Evolutionary conservation across 2,797 vertebrate species (phyloP).

Genomic region (Austrolebias charrua): DNA sequence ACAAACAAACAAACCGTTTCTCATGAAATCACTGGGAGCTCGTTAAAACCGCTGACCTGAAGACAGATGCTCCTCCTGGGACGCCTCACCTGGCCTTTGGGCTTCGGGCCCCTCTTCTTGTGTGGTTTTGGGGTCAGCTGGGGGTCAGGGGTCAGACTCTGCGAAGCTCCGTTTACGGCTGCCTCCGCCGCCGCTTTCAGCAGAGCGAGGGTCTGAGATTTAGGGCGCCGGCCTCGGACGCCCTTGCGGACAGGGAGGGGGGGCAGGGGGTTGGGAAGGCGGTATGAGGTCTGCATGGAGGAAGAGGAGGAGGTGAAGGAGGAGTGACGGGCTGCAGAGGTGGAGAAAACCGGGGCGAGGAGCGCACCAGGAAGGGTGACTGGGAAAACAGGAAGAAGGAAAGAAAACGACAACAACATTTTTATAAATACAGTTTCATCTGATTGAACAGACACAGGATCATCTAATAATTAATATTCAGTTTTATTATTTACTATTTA

Average conservation of each 20-base stretch:
- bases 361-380: conserved; percentile 84
- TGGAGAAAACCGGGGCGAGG: conserved; percentile 78
- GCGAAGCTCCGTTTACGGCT: conserved; percentile 79
- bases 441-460: too few relatives aligned
- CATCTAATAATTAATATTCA: too few relatives aligned
- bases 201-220: conserved; percentile 82
- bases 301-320: conserved; percentile 59
- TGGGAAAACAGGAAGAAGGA: conserved; percentile 55
- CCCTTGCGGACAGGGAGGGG: conserved; percentile 85
- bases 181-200: conserved; percentile 81
- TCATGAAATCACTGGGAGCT: conserved; percentile 38
- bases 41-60: conserved; percentile 25
- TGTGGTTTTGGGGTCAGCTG: conserved; percentile 81
- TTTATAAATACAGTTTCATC: too few relatives aligned
- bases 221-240: conserved; percentile 81
- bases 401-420: too few relatives aligned
- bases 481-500: too few relatives aligned
- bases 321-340: conserved; percentile 81
- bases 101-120: conserved; percentile 88
- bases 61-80: conserved; percentile 5
- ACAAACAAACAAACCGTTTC: conserved; percentile 28
- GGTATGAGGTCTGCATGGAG: conserved; percentile 88
- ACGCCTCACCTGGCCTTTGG: conserved; percentile 87
- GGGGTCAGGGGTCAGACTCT: conserved; percentile 67
- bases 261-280: conserved; percentile 81